Evolutionary conservation across 1,140 invertebrate genomes (phyloP), one percentile per base, ranked within the genome.

Genomic region (Parapsyche elsis): DNA sequence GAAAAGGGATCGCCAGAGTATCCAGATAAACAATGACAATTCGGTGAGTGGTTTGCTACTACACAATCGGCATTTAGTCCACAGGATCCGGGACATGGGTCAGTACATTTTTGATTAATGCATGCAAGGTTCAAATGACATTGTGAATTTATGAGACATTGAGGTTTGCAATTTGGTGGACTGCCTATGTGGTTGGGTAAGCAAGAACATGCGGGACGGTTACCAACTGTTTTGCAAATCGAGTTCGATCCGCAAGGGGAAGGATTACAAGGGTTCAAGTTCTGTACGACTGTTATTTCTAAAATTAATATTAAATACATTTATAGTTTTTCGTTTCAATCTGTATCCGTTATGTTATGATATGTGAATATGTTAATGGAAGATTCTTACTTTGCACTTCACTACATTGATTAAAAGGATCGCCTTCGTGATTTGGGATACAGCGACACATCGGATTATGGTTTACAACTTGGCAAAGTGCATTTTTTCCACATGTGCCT

Each of bases 181-280:
- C 96, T 94, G 70, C 95, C 95, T 83, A 91, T 92, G 87, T 95
- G 96, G 80, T 95, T 93, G 79, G 93, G 90, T 83, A 95, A 85
- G 87, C 95, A 96, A 79, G 90, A 92, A 86, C 95, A 97, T 74
- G 94, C 94, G 81, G 94, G 93, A 83, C 91, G 93, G 84, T 93
- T 93, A 83, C 93, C 92, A 83, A 89, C 89, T 87, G 96, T 94
- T 84, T 92, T 92, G 88, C 95, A 96, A 78, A 95, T 88, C 59
- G 94, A 92, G 87, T 95, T 95, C 44, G 92, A 88, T 78, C 95
- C 95, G 86, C 95, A 96, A 26, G 94, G 95, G 71, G 94, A 94
- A 84, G 95, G 94, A 86, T 94, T 92, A 86, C 95, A 96, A 83
- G 94, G 94, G 84, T 94, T 86, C 30, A 38, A 38, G 30, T 38